Evolutionary conservation across 2,113 vertebrate genomes (phyloP).

Genomic region (Saguinus imperator): DNA sequence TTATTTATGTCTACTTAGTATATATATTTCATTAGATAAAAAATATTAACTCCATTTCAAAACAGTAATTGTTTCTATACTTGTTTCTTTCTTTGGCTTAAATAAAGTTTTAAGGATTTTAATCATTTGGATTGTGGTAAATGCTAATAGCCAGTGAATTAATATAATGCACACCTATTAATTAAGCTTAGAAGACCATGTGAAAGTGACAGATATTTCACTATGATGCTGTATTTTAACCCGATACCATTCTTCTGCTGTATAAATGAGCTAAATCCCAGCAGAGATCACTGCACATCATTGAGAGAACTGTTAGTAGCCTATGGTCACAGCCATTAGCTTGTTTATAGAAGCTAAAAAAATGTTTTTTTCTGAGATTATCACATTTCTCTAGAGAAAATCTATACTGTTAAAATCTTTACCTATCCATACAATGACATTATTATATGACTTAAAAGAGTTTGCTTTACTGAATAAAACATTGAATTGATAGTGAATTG

Average conservation of each 20-base stretch:
- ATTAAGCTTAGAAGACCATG: neutral
- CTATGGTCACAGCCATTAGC: neutral
- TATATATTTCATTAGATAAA: neutral
- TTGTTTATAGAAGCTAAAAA: neutral
- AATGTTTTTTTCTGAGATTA: neutral
- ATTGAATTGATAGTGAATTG: constrained; percentile 70
- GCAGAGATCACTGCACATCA: neutral
- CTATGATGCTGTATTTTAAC: neutral
- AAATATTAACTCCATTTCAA: neutral
- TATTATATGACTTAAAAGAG: constrained; percentile 23
- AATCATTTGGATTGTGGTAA: neutral
- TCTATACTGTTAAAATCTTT: constrained; percentile 54
- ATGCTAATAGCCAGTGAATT: neutral
- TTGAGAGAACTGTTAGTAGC: neutral
- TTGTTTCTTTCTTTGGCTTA: neutral
- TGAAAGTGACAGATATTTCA: neutral
- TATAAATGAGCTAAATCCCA: neutral
- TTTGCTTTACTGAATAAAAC: constrained; percentile 39
- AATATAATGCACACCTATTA: neutral
- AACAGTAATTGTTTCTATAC: neutral
- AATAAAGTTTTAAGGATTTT: neutral
- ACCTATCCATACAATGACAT: neutral
- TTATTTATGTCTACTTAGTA: neutral
- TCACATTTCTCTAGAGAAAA: neutral
- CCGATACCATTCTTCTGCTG: neutral